Evolutionary conservation across 2,888 invertebrate species (phyloP).

Genomic region (Torymus texanus): DNA sequence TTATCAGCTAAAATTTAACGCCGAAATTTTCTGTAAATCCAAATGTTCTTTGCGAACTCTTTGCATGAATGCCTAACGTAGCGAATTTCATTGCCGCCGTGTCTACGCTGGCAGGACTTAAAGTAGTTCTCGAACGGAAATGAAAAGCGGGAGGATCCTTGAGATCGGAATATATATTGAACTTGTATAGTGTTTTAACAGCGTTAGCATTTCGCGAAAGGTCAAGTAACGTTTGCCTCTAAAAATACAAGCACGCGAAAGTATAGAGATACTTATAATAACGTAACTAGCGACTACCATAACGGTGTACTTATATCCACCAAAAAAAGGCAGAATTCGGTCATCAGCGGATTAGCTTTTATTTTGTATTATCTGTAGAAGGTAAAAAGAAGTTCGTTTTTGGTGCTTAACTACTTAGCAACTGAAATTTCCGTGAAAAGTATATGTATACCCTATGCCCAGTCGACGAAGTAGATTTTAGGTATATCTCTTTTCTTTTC

Average conservation of each 20-base stretch:
- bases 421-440: no score
- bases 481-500: background rate
- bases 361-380: no score
- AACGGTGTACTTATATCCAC: no score
- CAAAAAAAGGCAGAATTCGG: no score
- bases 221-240: background rate
- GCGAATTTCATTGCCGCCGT: background rate
- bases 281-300: no score
- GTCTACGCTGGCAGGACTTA: background rate
- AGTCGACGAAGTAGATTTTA: constrained; percentile 1
- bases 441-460: no score
- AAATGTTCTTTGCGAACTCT: background rate
- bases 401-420: no score
- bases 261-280: no score
- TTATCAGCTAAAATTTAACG: background rate
- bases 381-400: no score
- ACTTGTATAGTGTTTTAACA: constrained; percentile 18
- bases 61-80: background rate
- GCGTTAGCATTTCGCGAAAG: background rate
- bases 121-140: constrained; percentile 19
- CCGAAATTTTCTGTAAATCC: background rate
- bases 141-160: constrained; percentile 5
- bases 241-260: background rate
- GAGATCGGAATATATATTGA: constrained; percentile 20
- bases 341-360: no score